These are phyloP conservation scores for Xenops minutus DNA, from an alignment of 2,797 vertebrate species.

Conservation along the genomic window DNA sequence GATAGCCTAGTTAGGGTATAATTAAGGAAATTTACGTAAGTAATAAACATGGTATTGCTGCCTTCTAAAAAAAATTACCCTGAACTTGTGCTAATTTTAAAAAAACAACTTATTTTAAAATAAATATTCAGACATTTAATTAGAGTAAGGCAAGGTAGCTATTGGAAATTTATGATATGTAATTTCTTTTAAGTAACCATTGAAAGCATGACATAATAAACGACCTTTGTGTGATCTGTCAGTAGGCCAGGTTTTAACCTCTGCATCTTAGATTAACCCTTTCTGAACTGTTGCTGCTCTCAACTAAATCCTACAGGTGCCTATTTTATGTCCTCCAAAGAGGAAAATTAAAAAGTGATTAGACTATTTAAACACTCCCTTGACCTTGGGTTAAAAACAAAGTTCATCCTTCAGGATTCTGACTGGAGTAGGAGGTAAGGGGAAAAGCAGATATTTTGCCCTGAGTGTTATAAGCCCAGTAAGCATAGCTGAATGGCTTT, in stretches of 20 bases:
- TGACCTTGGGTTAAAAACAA: not conserved
- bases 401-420: not conserved
- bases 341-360: not conserved
- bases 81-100: conserved; percentile 48
- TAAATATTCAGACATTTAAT: conserved; percentile 65
- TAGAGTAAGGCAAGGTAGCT: conserved; percentile 58
- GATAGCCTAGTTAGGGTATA: conserved; percentile 73
- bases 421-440: not conserved
- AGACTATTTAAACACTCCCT: not conserved
- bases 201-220: conserved; percentile 23
- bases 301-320: not conserved
- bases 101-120: conserved; percentile 46
- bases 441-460: not conserved
- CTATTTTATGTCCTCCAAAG: not conserved
- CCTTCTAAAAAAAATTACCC: conserved; percentile 45
- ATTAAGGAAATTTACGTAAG: conserved; percentile 76
- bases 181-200: conserved; percentile 59
- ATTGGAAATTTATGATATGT: conserved; percentile 61
- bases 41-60: conserved; percentile 70
- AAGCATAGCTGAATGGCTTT: not conserved
- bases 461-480: not conserved
- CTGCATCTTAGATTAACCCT: not conserved
- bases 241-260: conserved; percentile 17
- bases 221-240: conserved; percentile 11
- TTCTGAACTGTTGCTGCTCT: not conserved